phyloP scores from a whole-genome alignment of 64 coral and sea anemone species.

The Exaiptasia diaphana region DNA sequence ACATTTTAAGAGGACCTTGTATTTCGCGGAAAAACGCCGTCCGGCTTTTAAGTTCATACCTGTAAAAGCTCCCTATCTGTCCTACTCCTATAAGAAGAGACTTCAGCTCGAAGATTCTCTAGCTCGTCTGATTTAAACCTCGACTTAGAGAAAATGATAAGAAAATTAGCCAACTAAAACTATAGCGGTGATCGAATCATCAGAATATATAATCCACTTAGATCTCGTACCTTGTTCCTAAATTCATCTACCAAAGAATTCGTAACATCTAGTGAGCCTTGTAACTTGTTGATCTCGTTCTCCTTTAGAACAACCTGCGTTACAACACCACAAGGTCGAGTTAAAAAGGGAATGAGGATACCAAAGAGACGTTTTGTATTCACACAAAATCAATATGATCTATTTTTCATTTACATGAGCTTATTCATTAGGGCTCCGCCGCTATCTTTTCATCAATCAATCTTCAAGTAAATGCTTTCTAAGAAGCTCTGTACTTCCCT shows the following conservation, averaged over 20 bases:
- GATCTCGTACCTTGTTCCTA: neutral
- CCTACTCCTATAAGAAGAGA: neutral
- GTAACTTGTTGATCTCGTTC: neutral
- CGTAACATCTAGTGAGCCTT: neutral
- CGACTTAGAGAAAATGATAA: neutral
- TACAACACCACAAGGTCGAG: too few relatives aligned
- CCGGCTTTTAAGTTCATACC: too few relatives aligned
- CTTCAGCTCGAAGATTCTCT: neutral
- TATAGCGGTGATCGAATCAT: neutral
- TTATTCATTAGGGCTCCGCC: too few relatives aligned
- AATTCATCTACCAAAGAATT: constrained; percentile 22
- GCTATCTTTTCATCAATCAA: too few relatives aligned
- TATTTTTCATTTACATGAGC: too few relatives aligned
- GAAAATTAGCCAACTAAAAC: neutral
- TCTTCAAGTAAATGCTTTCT: too few relatives aligned
- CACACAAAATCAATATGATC: too few relatives aligned
- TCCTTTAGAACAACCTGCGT: neutral
- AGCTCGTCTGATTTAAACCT: constrained; percentile 17
- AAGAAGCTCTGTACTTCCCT: too few relatives aligned
- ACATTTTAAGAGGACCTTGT: too few relatives aligned
- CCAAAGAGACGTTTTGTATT: too few relatives aligned
- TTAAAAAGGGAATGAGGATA: too few relatives aligned
- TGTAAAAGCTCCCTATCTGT: neutral
- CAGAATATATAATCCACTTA: neutral
- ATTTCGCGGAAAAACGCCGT: too few relatives aligned